Conservation (phyloP, 2,797 vertebrate species). For the Pseudochirops cupreus region DNA sequence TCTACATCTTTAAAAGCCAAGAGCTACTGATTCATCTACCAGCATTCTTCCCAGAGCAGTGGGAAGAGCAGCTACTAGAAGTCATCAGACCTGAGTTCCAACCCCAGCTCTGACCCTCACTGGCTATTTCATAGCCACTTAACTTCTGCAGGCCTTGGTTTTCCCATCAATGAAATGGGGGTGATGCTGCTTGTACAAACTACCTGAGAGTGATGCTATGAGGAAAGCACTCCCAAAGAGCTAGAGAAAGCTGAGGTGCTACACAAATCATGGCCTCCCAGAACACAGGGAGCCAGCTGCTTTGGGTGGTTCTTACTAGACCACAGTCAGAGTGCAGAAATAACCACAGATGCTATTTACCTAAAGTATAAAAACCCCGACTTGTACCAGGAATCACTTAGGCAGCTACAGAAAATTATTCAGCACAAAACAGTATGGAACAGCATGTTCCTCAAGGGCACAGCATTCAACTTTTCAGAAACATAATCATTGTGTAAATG, state of each 20-base stretch:
- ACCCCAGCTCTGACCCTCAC: not conserved
- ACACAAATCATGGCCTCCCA: not conserved
- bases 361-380: slow-evolving; percentile 19
- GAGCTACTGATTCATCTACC: not conserved
- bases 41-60: not conserved
- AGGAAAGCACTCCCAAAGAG: not conserved
- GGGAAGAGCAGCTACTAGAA: not conserved
- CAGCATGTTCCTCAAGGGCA: not conserved
- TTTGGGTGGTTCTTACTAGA: not conserved
- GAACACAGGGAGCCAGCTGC: not conserved
- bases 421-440: not conserved
- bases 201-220: not conserved
- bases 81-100: not conserved
- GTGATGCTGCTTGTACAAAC: not conserved
- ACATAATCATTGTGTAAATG: not conserved
- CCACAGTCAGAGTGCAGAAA: not conserved
- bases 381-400: not conserved
- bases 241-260: not conserved
- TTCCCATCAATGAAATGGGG: not conserved
- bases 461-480: not conserved
- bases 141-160: not conserved
- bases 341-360: not conserved
- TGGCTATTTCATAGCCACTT: not conserved
- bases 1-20: not conserved
- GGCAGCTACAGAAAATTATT: slow-evolving; percentile 16